These are phyloP conservation scores for Elmis aenea DNA, from an alignment of 2,888 invertebrate species.

Conservation along the genomic window DNA sequence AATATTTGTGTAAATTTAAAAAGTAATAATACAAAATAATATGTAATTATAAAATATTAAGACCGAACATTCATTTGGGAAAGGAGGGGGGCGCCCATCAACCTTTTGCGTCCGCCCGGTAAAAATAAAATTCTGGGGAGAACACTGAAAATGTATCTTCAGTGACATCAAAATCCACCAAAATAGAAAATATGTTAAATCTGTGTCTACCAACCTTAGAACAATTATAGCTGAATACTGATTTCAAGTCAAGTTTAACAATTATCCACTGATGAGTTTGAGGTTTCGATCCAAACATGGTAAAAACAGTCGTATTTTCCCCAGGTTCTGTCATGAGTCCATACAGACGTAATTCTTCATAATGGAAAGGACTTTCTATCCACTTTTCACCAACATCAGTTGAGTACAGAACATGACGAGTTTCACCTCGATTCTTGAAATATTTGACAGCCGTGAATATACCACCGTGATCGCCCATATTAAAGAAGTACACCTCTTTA, in stretches of 20 bases:
- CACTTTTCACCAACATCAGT: conserved; percentile 82
- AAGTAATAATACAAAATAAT: too few species aligned
- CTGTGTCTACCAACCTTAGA: conserved; percentile 27
- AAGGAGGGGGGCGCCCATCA: too few species aligned
- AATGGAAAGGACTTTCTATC: conserved; percentile 64
- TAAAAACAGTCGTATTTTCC: conserved; percentile 88
- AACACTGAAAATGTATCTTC: background rate
- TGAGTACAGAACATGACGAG: conserved; percentile 75
- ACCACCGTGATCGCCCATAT: conserved; percentile 89
- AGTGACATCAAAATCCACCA: background rate
- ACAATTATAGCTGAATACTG: conserved; percentile 47
- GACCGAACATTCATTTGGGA: too few species aligned
- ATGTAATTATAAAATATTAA: too few species aligned
- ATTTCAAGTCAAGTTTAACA: conserved; percentile 61
- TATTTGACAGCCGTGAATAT: conserved; percentile 80
- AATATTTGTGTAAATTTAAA: too few species aligned
- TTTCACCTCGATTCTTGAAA: conserved; percentile 70
- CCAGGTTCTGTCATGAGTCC: conserved; percentile 91
- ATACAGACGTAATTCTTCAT: conserved; percentile 74
- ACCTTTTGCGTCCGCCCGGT: too few species aligned
- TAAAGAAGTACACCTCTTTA: conserved; percentile 77
- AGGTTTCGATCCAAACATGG: conserved; percentile 81
- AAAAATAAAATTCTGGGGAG: too few species aligned
- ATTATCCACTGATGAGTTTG: conserved; percentile 84
- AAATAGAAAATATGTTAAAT: background rate